These are phyloP conservation scores for Oncorhynchus clarkii DNA, from an alignment of 2,113 vertebrate species.

Conservation along the genomic window DNA sequence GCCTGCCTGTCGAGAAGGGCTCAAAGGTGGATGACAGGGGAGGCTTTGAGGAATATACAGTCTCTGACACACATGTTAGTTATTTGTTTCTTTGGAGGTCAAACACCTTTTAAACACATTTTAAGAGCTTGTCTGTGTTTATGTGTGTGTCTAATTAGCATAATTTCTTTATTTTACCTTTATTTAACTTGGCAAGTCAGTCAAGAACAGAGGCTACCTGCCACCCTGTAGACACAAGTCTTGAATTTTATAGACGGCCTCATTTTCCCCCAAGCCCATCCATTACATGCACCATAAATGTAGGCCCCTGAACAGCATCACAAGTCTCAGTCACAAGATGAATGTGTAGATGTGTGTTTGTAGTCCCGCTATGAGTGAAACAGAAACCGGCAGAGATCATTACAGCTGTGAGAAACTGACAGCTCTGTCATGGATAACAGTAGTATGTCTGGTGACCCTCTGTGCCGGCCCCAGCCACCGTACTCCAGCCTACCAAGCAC, in stretches of 20 bases:
- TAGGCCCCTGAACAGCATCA: background rate
- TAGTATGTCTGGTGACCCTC: too few species aligned
- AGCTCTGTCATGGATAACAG: too few species aligned
- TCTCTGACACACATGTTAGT: slow-evolving; percentile 21
- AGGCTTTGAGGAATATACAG: slow-evolving; percentile 32
- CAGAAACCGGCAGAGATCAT: slow-evolving; percentile 48
- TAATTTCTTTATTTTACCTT: too few species aligned
- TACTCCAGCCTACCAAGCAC: too few species aligned
- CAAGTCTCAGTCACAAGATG: background rate
- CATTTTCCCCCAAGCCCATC: background rate
- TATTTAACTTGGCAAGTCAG: too few species aligned
- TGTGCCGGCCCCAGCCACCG: too few species aligned
- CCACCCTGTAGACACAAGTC: background rate
- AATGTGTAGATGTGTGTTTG: background rate
- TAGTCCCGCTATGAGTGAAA: background rate
- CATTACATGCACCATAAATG: background rate
- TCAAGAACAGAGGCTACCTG: too few species aligned
- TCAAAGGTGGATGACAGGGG: slow-evolving; percentile 47
- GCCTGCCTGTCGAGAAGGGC: slow-evolving; percentile 21
- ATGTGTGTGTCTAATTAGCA: background rate
- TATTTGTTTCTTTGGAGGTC: background rate
- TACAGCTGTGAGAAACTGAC: slow-evolving; percentile 26
- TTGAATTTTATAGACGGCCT: background rate
- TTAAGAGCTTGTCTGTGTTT: background rate
- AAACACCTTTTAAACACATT: background rate